phyloP scores from a whole-genome alignment of 2,797 vertebrate species.

The Lophotriccus pileatus region DNA sequence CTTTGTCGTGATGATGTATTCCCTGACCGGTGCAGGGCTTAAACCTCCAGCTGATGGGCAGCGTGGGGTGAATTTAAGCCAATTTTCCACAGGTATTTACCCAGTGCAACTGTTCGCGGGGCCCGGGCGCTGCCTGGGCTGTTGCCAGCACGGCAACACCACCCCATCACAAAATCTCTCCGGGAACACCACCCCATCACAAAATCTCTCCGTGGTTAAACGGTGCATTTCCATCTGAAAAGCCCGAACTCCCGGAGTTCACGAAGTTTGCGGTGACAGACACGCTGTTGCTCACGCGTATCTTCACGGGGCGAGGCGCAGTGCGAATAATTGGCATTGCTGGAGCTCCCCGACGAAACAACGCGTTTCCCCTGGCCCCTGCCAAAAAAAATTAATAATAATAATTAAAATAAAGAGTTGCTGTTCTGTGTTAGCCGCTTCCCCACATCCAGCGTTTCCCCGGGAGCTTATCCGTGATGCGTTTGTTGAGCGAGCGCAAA shows the following conservation, averaged over 20 bases:
- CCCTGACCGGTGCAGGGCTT: neutral
- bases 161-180: neutral
- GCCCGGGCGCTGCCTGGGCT: neutral
- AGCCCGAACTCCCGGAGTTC: neutral
- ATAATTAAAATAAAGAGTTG: neutral
- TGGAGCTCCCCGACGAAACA: neutral
- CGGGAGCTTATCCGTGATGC: neutral
- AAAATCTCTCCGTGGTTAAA: neutral
- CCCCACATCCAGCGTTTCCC: neutral
- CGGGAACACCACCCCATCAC: neutral
- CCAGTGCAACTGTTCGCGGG: neutral
- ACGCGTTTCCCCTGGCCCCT: neutral
- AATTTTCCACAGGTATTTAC: neutral
- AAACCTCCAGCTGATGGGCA: neutral
- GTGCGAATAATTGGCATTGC: neutral
- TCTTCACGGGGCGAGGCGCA: neutral
- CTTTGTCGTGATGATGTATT: neutral
- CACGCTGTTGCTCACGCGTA: neutral
- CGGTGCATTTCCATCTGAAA: neutral
- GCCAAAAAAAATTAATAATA: neutral
- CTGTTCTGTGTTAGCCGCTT: neutral
- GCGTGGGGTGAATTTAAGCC: neutral
- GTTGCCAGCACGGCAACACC: neutral
- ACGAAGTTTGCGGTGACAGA: neutral
- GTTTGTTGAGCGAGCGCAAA: neutral